Conservation (phyloP, 37 sponge, comb jelly and placozoan species). For the Amphimedon queenslandica region DNA sequence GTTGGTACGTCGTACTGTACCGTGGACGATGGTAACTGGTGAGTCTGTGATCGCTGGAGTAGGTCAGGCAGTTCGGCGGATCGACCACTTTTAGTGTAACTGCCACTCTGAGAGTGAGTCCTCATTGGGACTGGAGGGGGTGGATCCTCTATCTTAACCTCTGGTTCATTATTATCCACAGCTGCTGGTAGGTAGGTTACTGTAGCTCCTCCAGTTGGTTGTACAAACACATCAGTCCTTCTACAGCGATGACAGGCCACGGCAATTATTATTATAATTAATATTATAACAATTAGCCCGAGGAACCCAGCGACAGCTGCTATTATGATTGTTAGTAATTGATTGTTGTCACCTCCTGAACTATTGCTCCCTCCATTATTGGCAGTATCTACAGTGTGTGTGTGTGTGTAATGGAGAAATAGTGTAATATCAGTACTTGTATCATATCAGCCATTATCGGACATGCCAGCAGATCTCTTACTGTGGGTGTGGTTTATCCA, state of each 20-base stretch:
- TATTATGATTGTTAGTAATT: constrained; percentile 29
- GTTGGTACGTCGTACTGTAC: constrained; percentile 14
- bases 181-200: background rate
- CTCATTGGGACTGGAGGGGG: constrained; percentile 32
- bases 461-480: no score
- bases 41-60: background rate
- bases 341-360: background rate
- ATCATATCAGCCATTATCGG: no score
- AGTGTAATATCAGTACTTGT: no score
- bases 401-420: no score
- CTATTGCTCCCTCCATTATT: no score
- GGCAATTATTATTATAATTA: constrained; percentile 33
- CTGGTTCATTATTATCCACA: constrained; percentile 25
- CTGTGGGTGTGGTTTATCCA: no score
- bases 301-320: constrained; percentile 49
- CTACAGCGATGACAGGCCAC: constrained; percentile 15
- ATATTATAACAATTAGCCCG: constrained; percentile 34
- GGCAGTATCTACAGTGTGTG: no score
- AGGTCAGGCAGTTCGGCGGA: constrained; percentile 18
- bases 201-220: constrained; percentile 1
- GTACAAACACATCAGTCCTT: background rate
- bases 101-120: background rate
- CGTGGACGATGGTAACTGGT: background rate
- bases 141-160: constrained; percentile 6
- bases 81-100: background rate